Evolutionary conservation across 2,797 vertebrate genomes (phyloP), one percentile per base, ranked within the genome.

Genomic region (Cuculus canorus): DNA sequence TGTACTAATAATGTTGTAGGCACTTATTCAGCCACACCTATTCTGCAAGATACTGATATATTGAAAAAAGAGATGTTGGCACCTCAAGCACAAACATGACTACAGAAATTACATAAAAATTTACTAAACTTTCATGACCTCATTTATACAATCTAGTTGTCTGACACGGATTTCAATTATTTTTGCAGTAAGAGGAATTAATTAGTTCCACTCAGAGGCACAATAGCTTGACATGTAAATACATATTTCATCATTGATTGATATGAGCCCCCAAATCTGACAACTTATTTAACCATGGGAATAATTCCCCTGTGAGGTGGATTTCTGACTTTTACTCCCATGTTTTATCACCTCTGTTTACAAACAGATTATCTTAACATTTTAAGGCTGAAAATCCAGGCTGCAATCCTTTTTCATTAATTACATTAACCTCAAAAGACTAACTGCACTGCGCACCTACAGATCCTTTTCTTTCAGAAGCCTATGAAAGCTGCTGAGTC

Each of bases 161-260:
- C 79, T 90, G 85, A 92, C 79, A 86, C 16, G 14, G 56, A 52
- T 91, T 82, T 92, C n/a, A 89, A 76, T 80, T 92, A 50, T 82
- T 91, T 90, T 87, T 82, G 23, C 45, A 63, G 76, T 68, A 83
- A 83, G 53, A 90, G 61, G 72, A 94, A 88, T 88, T 66, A 81
- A 90, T 88, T 90, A 53, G 91, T 90, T 90, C 39, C 25, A 41
- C 32, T 86, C 61, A 86, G 22, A 88, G 35, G 60, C 37, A 93
- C 68, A 95, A 85, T 33, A 73, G 12, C 8, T 92, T 85, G 65
- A 90, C 64, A 80, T 27, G n/a, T 16, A 76, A 75, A 59, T 89
- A 87, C 8, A 39, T 59, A 90, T 60, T 87, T 86, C 68, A 94
- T 91, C 68, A 48, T 5, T 82, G 28, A 86, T 59, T 69, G 33